Evolutionary conservation across 2,888 invertebrate species (phyloP), one percentile per base, ranked within the genome.

Genomic region (Octodonta nipae): DNA sequence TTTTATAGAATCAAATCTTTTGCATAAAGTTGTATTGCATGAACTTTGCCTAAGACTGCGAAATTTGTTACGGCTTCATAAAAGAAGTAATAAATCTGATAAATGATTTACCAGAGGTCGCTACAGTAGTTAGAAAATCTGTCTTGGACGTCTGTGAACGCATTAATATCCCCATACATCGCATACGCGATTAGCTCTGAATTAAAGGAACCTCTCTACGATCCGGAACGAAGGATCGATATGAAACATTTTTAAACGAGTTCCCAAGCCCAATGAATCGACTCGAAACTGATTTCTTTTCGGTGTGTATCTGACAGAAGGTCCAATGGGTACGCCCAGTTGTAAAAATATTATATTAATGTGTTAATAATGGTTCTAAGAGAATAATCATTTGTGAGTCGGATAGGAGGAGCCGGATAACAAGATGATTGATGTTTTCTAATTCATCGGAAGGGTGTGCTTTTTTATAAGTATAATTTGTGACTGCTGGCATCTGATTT

Each of bases 121-220:
- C 56, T 52, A 57, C 55, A 54, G 57, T 58, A 56, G 55, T 57
- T 59, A 58, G 55, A 56, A 59, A 60, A 60, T 60, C 61, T 61
- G 61, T 51, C 56, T 50, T 46, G 52, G 61, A 61, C 61, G 53
- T 60, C 56, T 57, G 55, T 50, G 52, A 48, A 57, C 52, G 52
- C 58, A 61, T 61, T 61, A 61, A 61, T 61, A 60, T n/a, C n/a
- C n/a, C n/a, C n/a, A n/a, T n/a, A n/a, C n/a, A n/a, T 60, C 58
- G 54, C 55, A 59, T 60, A 57, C 60, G 57, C 60, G 60, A 61
- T 61, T 61, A 60, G 53, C 55, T 51, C 57, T 58, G 60, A 60
- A 59, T 59, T 49, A 55, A 47, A 52, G 50, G 51, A 52, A 46
- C 50, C 53, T 52, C 53, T 49, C 53, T 54, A 50, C 48, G 46